Evolutionary conservation across 2,113 vertebrate genomes (phyloP).

Genomic region (Aegithalos caudatus): DNA sequence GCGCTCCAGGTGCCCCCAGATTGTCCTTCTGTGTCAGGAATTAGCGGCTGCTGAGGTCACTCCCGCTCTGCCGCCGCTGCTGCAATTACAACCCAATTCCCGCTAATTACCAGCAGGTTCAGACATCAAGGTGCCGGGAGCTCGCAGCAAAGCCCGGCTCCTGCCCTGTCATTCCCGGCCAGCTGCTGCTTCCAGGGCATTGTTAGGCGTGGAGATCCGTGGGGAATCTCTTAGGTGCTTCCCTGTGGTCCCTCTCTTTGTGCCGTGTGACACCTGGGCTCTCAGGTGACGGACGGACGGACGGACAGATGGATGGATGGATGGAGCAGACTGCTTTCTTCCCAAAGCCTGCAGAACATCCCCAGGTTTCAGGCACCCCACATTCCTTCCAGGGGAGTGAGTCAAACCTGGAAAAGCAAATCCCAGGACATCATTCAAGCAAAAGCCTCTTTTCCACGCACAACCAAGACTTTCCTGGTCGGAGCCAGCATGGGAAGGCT

Average conservation of each 20-base stretch:
- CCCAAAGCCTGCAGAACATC: not conserved
- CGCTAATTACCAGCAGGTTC: not conserved
- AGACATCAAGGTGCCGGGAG: not conserved
- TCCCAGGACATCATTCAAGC: not conserved
- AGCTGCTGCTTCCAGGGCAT: not conserved
- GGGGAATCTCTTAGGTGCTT: not conserved
- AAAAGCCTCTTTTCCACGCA: not conserved
- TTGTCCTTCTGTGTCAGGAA: not conserved
- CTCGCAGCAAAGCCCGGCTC: not conserved
- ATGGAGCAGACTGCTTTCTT: not conserved
- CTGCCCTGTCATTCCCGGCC: not conserved
- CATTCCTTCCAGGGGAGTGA: not conserved
- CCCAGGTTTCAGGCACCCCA: not conserved
- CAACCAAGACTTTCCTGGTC: not conserved
- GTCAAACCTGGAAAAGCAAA: not conserved
- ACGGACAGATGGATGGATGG: not conserved
- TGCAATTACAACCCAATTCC: not conserved
- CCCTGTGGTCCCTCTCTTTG: not conserved
- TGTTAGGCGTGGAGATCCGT: rapidly evolving
- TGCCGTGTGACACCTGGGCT: not conserved
- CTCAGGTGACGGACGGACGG: not conserved
- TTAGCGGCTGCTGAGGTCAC: not conserved
- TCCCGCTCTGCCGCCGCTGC: not conserved
- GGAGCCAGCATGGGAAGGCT: rapidly evolving
- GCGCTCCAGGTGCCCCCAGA: constrained; percentile 24